Percentiles rank a stretch among this genome's conserved stretches.
Conservation (phyloP, 2,113 vertebrate species). For the Garra rufa region DNA sequence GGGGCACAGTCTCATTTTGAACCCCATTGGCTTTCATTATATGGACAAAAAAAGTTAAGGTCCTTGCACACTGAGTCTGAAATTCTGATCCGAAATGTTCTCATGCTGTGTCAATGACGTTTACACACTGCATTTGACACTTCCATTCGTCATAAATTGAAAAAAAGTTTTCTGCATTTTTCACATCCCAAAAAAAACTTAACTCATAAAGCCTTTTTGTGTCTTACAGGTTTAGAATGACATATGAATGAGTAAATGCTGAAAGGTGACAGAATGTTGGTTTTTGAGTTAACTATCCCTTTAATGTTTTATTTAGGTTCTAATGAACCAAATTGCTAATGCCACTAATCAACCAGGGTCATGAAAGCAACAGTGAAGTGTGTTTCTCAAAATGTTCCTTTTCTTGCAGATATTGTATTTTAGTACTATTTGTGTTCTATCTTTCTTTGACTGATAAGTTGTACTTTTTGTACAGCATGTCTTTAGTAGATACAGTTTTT, state of each 20-base stretch:
- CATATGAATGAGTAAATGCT: background rate
- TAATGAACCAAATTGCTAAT: background rate
- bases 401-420: background rate
- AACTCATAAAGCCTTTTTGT: background rate
- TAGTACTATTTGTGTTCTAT: background rate
- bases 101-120: too few relatives aligned
- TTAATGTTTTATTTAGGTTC: background rate
- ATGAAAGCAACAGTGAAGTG: background rate
- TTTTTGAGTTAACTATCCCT: background rate
- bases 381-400: background rate
- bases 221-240: background rate
- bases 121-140: too few relatives aligned
- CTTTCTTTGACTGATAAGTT: background rate
- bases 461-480: background rate
- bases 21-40: too few relatives aligned
- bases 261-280: background rate
- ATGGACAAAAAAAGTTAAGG: too few relatives aligned
- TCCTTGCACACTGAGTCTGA: too few relatives aligned
- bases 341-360: background rate
- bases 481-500: slow-evolving; percentile 1
- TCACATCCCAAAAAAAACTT: too few relatives aligned
- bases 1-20: background rate
- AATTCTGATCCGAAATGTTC: too few relatives aligned
- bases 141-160: too few relatives aligned
- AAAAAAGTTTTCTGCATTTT: too few relatives aligned